phyloP scores from a whole-genome alignment of 1,140 invertebrate genomes.

The Heliconius himera region DNA sequence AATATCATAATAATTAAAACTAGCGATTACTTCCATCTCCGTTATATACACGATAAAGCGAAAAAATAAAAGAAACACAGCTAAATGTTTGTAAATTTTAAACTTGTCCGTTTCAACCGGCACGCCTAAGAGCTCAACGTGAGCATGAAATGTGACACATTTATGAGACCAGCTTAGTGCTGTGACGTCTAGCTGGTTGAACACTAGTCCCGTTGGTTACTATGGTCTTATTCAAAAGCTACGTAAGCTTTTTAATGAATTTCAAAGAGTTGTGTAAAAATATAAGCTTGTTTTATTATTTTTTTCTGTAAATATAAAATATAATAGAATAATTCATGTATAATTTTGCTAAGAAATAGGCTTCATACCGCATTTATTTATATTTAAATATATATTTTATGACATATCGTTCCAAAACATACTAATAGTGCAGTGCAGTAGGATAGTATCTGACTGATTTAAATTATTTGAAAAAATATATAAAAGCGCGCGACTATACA shows the following conservation, averaged over 20 bases:
- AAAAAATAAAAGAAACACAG: neutral
- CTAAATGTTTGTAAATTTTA: conserved; percentile 14
- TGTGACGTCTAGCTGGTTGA: conserved; percentile 12
- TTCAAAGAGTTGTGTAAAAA: neutral
- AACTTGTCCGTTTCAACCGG: conserved; percentile 19
- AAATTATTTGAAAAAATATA: no score
- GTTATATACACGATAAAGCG: neutral
- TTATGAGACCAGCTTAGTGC: conserved; percentile 22
- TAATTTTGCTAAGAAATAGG: no score
- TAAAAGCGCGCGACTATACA: no score
- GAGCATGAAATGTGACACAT: conserved; percentile 25
- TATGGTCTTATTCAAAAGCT: neutral
- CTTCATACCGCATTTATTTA: no score
- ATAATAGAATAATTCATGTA: neutral
- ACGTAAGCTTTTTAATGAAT: neutral
- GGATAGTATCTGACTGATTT: no score
- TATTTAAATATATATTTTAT: no score
- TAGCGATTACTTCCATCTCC: no score
- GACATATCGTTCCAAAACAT: no score
- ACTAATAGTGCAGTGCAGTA: no score
- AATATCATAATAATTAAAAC: no score
- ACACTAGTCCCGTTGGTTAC: neutral
- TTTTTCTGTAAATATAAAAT: no score
- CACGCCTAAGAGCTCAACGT: conserved; percentile 21
- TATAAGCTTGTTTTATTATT: no score